Conservation (phyloP, 1,140 invertebrate species). For the Daktulosphaira vitifoliae region DNA sequence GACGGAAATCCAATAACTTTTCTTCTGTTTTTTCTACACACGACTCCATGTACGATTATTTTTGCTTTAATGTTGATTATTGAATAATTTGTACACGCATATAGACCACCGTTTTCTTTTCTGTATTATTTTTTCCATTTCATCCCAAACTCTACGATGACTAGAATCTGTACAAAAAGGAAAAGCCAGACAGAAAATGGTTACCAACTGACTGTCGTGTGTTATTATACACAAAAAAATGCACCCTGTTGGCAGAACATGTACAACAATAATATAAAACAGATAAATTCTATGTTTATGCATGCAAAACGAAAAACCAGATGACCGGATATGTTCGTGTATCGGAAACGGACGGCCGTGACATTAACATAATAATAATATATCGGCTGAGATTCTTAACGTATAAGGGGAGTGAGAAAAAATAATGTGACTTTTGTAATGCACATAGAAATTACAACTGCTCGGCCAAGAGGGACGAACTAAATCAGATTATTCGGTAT, state of each 20-base stretch:
- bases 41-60: neutral
- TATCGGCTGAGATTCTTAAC: neutral
- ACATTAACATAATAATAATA: slow-evolving; percentile 26
- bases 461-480: neutral
- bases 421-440: neutral
- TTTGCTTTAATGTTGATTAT: slow-evolving; percentile 7
- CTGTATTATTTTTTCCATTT: neutral
- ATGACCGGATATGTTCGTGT: slow-evolving; percentile 17
- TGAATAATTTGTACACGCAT: slow-evolving; percentile 26
- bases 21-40: neutral
- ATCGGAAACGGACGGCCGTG: slow-evolving; percentile 20
- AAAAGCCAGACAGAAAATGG: neutral
- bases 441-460: too few relatives aligned
- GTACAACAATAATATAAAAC: neutral
- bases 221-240: neutral
- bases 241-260: neutral
- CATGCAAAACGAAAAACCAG: slow-evolving; percentile 3
- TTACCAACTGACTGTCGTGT: neutral
- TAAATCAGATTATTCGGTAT: slow-evolving; percentile 12
- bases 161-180: neutral
- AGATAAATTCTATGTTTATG: neutral
- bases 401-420: neutral
- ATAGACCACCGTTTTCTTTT: neutral
- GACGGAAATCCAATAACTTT: slow-evolving; percentile 27
- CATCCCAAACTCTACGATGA: neutral